Percentiles rank a stretch among this genome's conserved stretches.
These are phyloP conservation scores for Amblyornis subalaris DNA, from an alignment of 2,113 vertebrate species.

Conservation along the genomic window DNA sequence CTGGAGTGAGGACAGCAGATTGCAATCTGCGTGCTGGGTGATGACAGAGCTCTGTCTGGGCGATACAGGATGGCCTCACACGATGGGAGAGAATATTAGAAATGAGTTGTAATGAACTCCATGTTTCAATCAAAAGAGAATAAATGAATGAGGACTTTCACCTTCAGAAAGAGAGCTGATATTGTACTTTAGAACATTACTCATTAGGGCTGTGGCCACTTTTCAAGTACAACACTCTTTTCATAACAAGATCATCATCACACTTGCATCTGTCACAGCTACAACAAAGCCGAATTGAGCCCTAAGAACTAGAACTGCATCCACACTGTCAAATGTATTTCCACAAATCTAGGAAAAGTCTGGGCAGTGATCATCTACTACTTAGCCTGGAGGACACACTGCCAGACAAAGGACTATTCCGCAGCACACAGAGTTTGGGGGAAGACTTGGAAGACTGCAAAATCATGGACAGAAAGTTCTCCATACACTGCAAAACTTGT, in stretches of 20 bases:
- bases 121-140: slow-evolving; percentile 36
- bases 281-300: not conserved
- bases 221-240: slow-evolving; percentile 23
- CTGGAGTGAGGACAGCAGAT: slow-evolving; percentile 64
- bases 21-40: slow-evolving; percentile 30
- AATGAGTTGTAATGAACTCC: slow-evolving; percentile 39
- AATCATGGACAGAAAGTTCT: not conserved
- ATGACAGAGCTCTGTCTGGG: slow-evolving; percentile 15
- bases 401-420: not conserved
- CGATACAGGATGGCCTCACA: slow-evolving; percentile 4
- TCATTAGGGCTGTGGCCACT: slow-evolving; percentile 18
- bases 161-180: slow-evolving; percentile 11
- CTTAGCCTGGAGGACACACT: not conserved
- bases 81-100: not conserved
- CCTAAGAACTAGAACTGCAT: not conserved
- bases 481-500: not conserved
- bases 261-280: slow-evolving; percentile 19
- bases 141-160: slow-evolving; percentile 32
- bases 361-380: not conserved
- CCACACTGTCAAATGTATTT: not conserved
- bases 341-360: not conserved
- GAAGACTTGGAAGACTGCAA: not conserved
- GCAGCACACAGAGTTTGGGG: not conserved
- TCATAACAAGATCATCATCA: slow-evolving; percentile 16
- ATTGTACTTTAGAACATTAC: not conserved